phyloP scores from a whole-genome alignment of 2,888 invertebrate species.

The Eumacrocentrus americanus region DNA sequence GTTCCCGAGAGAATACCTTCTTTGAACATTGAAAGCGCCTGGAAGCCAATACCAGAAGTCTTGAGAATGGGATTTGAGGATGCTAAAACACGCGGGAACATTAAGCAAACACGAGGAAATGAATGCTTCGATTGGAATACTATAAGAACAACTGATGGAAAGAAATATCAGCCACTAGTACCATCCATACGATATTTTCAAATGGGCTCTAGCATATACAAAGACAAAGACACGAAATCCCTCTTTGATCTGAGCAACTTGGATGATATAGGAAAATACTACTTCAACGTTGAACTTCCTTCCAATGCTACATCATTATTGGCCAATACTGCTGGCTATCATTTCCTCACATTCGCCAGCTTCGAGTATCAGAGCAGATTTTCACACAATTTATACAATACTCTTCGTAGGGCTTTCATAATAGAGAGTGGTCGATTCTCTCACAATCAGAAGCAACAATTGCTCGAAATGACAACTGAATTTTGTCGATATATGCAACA shows the following conservation, averaged over 20 bases:
- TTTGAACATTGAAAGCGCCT: constrained; percentile 54
- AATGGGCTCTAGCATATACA: constrained; percentile 50
- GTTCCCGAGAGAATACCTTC: constrained; percentile 56
- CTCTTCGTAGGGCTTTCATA: constrained; percentile 52
- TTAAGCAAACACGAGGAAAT: constrained; percentile 24
- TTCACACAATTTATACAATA: constrained; percentile 54
- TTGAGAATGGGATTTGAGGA: constrained; percentile 46
- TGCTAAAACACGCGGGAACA: constrained; percentile 44
- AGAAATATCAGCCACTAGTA: constrained; percentile 41
- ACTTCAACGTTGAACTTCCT: constrained; percentile 50
- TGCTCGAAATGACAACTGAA: constrained; percentile 50
- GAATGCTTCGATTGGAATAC: constrained; percentile 45
- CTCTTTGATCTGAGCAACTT: constrained; percentile 53
- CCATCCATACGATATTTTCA: constrained; percentile 54
- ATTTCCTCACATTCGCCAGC: constrained; percentile 54
- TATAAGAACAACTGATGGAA: constrained; percentile 23
- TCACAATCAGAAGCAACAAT: constrained; percentile 43
- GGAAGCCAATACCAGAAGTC: constrained; percentile 51
- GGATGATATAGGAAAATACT: constrained; percentile 51
- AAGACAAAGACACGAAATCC: constrained; percentile 45
- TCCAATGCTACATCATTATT: constrained; percentile 55
- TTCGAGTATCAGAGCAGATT: constrained; percentile 55
- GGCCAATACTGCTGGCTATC: constrained; percentile 52
- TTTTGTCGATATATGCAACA: constrained; percentile 55
- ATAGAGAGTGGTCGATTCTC: constrained; percentile 49